Percentiles rank a stretch among this genome's conserved stretches.
Evolutionary conservation across 2,113 vertebrate species (phyloP).

Genomic region (Gymnocephalus cernua): DNA sequence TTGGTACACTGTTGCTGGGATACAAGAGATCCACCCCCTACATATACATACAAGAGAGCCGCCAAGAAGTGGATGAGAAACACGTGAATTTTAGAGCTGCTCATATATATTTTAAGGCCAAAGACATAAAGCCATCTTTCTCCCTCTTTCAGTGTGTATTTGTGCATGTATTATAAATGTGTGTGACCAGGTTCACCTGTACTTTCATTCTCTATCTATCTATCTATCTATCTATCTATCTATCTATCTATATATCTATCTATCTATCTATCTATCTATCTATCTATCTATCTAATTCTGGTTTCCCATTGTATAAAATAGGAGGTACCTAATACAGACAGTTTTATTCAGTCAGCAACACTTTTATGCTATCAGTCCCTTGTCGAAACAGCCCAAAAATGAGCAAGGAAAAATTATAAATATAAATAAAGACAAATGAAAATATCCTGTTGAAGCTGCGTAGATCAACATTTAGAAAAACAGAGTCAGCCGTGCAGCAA

Average conservation of each 20-base stretch:
- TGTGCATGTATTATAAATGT: neutral
- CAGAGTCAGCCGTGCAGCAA: constrained; percentile 21
- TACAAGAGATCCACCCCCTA: constrained; percentile 47
- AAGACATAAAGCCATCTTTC: constrained; percentile 46
- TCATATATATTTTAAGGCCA: constrained; percentile 70
- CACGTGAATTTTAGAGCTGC: constrained; percentile 52
- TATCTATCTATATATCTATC: neutral
- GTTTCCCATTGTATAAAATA: neutral
- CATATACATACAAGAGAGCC: constrained; percentile 44
- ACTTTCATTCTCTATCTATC: neutral
- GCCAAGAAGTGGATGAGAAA: constrained; percentile 47
- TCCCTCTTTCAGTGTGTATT: constrained; percentile 17
- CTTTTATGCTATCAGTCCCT: neutral
- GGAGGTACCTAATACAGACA: neutral
- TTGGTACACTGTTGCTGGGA: constrained; percentile 59
- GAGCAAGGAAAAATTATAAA: neutral
- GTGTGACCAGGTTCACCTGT: neutral
- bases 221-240: neutral
- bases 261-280: constrained; percentile 1
- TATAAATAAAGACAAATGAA: neutral
- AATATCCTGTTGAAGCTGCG: neutral
- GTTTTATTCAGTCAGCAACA: neutral
- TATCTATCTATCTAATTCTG: neutral
- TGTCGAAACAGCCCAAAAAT: neutral
- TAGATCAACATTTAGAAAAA: constrained; percentile 40